Evolutionary conservation across 2,113 vertebrate species (phyloP).

Genomic region (Lipotes vexillifer): DNA sequence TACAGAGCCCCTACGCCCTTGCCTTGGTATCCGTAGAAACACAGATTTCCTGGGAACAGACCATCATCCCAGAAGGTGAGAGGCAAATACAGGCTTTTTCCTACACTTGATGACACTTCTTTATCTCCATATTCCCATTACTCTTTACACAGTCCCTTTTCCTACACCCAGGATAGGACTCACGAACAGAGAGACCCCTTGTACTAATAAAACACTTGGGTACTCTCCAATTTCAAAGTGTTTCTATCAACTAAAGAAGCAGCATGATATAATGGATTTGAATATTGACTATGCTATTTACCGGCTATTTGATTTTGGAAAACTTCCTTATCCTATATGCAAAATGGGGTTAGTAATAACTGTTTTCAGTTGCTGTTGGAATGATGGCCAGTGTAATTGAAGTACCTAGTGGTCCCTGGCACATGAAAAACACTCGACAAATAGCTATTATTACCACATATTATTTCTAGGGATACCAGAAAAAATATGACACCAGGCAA

Average conservation of each 20-base stretch:
- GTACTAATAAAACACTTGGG: background rate
- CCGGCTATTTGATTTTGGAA: slow-evolving; percentile 2
- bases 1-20: background rate
- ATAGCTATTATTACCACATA: background rate
- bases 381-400: background rate
- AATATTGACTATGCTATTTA: background rate
- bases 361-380: background rate
- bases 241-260: background rate
- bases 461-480: background rate
- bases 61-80: background rate
- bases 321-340: background rate
- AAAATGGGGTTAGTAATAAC: slow-evolving; percentile 12
- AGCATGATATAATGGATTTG: background rate
- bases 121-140: background rate
- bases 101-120: background rate
- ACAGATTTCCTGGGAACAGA: background rate
- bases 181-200: background rate
- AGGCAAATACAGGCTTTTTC: background rate
- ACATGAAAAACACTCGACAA: background rate
- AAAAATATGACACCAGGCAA: background rate
- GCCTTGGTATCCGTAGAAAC: background rate
- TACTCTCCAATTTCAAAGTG: background rate
- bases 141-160: background rate
- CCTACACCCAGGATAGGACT: background rate
- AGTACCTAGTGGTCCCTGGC: background rate